These are phyloP conservation scores for Lethrus apterus DNA, from an alignment of 1,140 invertebrate species.

Conservation along the genomic window DNA sequence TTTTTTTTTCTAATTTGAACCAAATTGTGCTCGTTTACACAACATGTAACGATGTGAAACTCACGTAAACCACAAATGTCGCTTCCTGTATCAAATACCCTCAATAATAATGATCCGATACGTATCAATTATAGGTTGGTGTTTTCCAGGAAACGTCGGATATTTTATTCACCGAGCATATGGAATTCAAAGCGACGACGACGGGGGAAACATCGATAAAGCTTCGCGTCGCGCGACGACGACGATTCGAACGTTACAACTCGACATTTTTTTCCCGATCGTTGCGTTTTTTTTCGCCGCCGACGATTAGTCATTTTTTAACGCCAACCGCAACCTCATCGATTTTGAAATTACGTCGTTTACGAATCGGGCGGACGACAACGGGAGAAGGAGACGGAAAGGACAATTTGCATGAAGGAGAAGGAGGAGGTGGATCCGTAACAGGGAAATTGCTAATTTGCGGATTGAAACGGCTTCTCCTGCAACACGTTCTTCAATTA, in stretches of 20 bases:
- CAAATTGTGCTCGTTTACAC: too few relatives aligned
- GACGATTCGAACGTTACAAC: too few relatives aligned
- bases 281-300: too few relatives aligned
- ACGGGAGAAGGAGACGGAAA: not conserved
- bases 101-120: constrained; percentile 4
- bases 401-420: constrained; percentile 17
- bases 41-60: too few relatives aligned
- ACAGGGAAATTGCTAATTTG: constrained; percentile 21
- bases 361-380: not conserved
- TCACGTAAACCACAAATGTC: constrained; percentile 10
- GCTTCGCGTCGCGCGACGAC: too few relatives aligned
- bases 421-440: too few relatives aligned
- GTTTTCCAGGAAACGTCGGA: constrained; percentile 4
- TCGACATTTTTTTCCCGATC: too few relatives aligned
- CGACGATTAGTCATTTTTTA: too few relatives aligned
- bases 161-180: too few relatives aligned
- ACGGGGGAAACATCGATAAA: too few relatives aligned
- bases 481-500: constrained; percentile 30
- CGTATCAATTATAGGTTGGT: constrained; percentile 11
- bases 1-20: too few relatives aligned
- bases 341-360: not conserved
- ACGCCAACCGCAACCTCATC: constrained; percentile 5
- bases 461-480: constrained; percentile 16
- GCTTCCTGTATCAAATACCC: constrained; percentile 11
- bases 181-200: too few relatives aligned